Conservation (phyloP, 2,113 vertebrate species). For the Petrocephalus microphthalmus region DNA sequence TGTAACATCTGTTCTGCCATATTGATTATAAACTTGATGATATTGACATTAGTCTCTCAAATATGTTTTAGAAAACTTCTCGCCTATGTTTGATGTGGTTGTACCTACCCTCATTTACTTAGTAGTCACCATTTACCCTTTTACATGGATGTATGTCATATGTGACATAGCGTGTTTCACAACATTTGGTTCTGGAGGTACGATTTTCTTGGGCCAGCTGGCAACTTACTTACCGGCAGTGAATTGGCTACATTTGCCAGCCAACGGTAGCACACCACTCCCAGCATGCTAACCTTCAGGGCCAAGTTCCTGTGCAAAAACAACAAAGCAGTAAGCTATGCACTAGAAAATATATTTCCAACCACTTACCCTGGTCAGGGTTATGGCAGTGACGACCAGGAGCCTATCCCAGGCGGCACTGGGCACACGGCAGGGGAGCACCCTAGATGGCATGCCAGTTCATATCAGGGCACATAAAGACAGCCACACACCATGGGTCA, state of each 20-base stretch:
- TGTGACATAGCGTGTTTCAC: neutral
- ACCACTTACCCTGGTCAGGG: neutral
- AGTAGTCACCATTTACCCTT: neutral
- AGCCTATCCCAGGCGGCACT: neutral
- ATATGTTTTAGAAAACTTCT: neutral
- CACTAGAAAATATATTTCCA: neutral
- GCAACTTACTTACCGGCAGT: constrained; percentile 36
- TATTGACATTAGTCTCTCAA: neutral
- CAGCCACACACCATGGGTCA: neutral
- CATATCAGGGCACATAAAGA: neutral
- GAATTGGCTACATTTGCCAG: constrained; percentile 52
- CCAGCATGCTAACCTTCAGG: constrained; percentile 69
- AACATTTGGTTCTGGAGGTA: no score
- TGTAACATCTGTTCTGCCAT: neutral
- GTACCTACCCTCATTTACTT: neutral
- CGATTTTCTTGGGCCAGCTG: neutral
- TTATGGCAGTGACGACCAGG: neutral
- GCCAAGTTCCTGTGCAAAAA: constrained; percentile 69
- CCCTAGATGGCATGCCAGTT: neutral
- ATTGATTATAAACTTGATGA: neutral
- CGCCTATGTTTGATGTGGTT: neutral
- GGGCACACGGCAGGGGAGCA: neutral
- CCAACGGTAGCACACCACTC: constrained; percentile 82
- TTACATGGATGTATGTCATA: neutral
- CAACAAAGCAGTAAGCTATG: neutral